A percentile compares a stretch with the other conserved stretches of the same genome.
phyloP scores from a whole-genome alignment of 1,140 invertebrate genomes.

The Bombus ignitus region DNA sequence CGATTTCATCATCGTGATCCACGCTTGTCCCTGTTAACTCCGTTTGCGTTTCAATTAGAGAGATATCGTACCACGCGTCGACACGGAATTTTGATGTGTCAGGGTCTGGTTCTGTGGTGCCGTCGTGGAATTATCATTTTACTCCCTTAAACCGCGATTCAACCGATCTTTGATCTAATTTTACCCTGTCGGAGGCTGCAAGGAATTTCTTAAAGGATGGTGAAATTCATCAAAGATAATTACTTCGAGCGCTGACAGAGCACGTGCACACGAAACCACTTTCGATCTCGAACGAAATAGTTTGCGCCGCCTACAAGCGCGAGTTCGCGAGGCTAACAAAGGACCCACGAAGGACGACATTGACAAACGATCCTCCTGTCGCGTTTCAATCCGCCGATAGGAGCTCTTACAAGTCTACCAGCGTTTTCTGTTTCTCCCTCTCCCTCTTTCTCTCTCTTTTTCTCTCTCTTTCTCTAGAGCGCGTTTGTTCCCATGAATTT shows the following conservation, averaged over 20 bases:
- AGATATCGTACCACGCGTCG: background rate
- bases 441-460: slow-evolving; percentile 26
- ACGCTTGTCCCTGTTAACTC: background rate
- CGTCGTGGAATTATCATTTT: background rate
- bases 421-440: slow-evolving; percentile 28
- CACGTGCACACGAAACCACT: background rate
- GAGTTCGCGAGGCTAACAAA: slow-evolving; percentile 48
- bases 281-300: slow-evolving; percentile 14
- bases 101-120: too few species aligned
- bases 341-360: slow-evolving; percentile 57
- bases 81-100: background rate
- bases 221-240: slow-evolving; percentile 16
- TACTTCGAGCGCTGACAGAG: background rate
- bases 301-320: slow-evolving; percentile 27
- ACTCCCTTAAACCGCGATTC: background rate
- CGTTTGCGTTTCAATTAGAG: slow-evolving; percentile 7
- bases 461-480: background rate
- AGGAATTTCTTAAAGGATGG: background rate
- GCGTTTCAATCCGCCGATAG: slow-evolving; percentile 58
- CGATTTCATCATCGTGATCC: background rate
- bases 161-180: background rate
- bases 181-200: background rate
- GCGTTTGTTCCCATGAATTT: slow-evolving; percentile 36
- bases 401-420: slow-evolving; percentile 40
- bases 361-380: slow-evolving; percentile 65